Percentiles rank a stretch among this genome's conserved stretches.
Conservation (phyloP, 2,797 vertebrate species). For the Muscicapa comitata region DNA sequence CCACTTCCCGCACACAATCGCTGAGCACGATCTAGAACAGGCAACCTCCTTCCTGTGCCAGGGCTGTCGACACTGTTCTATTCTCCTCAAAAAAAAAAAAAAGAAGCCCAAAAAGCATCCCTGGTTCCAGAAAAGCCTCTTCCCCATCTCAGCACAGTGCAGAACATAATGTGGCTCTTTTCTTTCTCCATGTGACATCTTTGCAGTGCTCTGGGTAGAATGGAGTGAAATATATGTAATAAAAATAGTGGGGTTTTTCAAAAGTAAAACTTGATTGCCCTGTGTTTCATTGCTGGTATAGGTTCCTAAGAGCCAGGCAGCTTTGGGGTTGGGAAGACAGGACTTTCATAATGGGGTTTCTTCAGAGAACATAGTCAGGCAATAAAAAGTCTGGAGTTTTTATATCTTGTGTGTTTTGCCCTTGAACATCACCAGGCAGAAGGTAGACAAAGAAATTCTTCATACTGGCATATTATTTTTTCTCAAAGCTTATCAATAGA, state of each 20-base stretch:
- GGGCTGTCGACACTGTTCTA: not conserved
- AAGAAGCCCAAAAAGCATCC: fast-evolving
- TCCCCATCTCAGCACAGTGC: fast-evolving
- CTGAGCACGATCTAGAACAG: not conserved
- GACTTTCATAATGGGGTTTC: not conserved
- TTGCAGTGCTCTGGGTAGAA: not conserved
- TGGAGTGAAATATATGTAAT: fast-evolving
- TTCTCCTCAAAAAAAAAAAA: not conserved
- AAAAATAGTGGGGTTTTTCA: not conserved
- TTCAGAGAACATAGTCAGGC: not conserved
- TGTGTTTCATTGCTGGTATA: not conserved
- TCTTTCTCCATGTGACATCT: fast-evolving
- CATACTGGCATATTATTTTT: not conserved
- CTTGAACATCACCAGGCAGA: not conserved
- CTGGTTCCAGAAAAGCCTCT: not conserved
- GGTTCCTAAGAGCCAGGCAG: not conserved
- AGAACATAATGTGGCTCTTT: not conserved
- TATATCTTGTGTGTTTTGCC: not conserved
- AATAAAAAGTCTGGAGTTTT: not conserved
- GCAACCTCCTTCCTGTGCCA: not conserved
- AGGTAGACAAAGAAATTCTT: not conserved
- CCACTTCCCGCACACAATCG: not conserved
- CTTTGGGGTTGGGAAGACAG: not conserved
- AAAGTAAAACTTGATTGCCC: not conserved
- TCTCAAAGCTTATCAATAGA: not conserved